A percentile compares a stretch with the other conserved stretches of the same genome.
phyloP scores from a whole-genome alignment of 2,113 vertebrate genomes.

The Python bivittatus region DNA sequence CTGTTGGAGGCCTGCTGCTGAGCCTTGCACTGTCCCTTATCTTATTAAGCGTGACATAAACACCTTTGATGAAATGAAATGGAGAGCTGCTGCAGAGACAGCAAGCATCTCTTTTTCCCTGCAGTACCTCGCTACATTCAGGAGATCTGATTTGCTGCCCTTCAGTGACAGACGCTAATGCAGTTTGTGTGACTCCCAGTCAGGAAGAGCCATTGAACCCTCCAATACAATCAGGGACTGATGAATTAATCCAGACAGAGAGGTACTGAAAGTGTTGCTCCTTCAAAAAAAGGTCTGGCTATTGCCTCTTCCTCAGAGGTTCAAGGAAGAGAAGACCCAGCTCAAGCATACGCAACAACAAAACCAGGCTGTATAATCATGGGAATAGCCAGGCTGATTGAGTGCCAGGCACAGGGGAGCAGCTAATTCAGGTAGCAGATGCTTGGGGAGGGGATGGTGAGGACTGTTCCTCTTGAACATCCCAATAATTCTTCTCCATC shows the following conservation, averaged over 20 bases:
- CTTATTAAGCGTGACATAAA: slow-evolving; percentile 69
- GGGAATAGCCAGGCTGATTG: neutral
- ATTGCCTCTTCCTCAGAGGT: slow-evolving; percentile 56
- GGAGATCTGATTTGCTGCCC: slow-evolving; percentile 63
- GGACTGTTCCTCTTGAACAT: no score
- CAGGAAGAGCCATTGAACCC: slow-evolving; percentile 69
- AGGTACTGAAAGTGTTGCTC: slow-evolving; percentile 46
- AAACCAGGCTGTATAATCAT: no score
- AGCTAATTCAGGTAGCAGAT: neutral
- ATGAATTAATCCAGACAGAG: slow-evolving; percentile 67
- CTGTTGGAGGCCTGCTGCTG: slow-evolving; percentile 45
- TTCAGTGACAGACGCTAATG: slow-evolving; percentile 67
- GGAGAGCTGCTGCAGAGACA: slow-evolving; percentile 55
- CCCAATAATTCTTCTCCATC: no score
- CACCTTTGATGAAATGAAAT: slow-evolving; percentile 73
- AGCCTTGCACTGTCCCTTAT: slow-evolving; percentile 57
- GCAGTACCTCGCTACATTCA: slow-evolving; percentile 51
- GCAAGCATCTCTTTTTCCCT: slow-evolving; percentile 48
- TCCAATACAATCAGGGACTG: slow-evolving; percentile 78
- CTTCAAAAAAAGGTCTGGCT: slow-evolving; percentile 56
- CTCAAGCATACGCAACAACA: neutral
- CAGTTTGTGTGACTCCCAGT: slow-evolving; percentile 56
- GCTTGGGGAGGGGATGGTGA: no score
- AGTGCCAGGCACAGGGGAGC: neutral
- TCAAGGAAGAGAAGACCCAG: neutral